These are phyloP conservation scores for Drosophila demipolita DNA, from an alignment of 2,888 invertebrate species.

Conservation along the genomic window DNA sequence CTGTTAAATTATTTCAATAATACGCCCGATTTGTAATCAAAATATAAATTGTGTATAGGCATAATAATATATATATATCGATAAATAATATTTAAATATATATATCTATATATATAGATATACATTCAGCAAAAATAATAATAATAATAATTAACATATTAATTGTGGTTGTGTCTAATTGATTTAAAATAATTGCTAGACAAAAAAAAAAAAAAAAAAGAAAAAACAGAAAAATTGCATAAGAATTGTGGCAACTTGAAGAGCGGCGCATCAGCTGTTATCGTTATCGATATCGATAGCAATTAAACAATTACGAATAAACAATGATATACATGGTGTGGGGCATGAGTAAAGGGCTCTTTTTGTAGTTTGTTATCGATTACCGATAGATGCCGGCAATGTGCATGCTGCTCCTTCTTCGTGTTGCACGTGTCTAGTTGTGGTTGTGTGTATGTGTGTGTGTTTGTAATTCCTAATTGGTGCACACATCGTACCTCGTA, in stretches of 20 bases:
- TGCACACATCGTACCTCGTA: neutral
- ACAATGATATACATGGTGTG: neutral
- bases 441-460: neutral
- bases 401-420: neutral
- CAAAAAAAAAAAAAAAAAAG: conserved; percentile 12
- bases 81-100: conserved; percentile 12
- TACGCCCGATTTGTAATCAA: conserved; percentile 9
- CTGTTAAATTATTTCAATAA: conserved; percentile 9
- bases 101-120: conserved; percentile 3
- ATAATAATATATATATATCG: conserved; percentile 9
- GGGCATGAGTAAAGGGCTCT: too few relatives aligned
- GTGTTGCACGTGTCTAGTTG: neutral
- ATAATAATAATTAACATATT: conserved; percentile 23
- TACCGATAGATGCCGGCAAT: conserved; percentile 14
- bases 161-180: conserved; percentile 13
- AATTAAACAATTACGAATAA: neutral
- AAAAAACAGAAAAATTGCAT: conserved; percentile 11
- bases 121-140: conserved; percentile 17
- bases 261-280: neutral
- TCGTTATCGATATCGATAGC: conserved; percentile 1
- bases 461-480: conserved; percentile 1
- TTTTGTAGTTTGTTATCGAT: neutral
- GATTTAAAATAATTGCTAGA: conserved; percentile 36
- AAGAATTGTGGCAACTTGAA: conserved; percentile 1
- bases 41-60: conserved; percentile 18